A percentile compares a stretch with the other conserved stretches of the same genome.
Evolutionary conservation across 2,797 vertebrate species (phyloP).

Genomic region (Darevskia nairensis): DNA sequence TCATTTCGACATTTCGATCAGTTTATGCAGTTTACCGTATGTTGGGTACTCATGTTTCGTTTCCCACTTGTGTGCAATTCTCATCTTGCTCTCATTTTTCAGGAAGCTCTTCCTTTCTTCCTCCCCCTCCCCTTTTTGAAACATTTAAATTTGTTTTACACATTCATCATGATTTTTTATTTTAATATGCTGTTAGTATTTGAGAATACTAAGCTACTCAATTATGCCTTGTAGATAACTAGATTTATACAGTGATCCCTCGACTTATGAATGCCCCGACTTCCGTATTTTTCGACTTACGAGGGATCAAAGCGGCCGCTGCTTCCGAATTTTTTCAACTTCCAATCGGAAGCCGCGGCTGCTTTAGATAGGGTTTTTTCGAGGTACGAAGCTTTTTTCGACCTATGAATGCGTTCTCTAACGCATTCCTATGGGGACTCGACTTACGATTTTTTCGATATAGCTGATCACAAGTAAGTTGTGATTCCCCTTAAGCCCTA

Average conservation of each 20-base stretch:
- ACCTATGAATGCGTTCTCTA: too few species aligned
- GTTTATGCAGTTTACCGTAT: neutral
- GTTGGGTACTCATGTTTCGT: neutral
- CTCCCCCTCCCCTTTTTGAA: neutral
- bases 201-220: too few species aligned
- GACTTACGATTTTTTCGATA: neutral
- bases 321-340: too few species aligned
- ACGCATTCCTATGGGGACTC: too few species aligned
- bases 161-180: neutral
- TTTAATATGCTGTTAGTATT: neutral
- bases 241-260: neutral
- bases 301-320: too few species aligned
- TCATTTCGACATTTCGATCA: neutral
- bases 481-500: too few species aligned
- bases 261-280: too few species aligned
- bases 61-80: neutral
- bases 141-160: neutral
- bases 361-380: too few species aligned
- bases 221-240: neutral
- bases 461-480: neutral
- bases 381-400: too few species aligned
- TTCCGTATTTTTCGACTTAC: too few species aligned
- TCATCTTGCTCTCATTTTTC: neutral
- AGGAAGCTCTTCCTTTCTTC: neutral
- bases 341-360: too few species aligned